Percentiles rank a stretch among this genome's conserved stretches.
Evolutionary conservation across 2,113 vertebrate species (phyloP).

Genomic region (Tichodroma muraria): DNA sequence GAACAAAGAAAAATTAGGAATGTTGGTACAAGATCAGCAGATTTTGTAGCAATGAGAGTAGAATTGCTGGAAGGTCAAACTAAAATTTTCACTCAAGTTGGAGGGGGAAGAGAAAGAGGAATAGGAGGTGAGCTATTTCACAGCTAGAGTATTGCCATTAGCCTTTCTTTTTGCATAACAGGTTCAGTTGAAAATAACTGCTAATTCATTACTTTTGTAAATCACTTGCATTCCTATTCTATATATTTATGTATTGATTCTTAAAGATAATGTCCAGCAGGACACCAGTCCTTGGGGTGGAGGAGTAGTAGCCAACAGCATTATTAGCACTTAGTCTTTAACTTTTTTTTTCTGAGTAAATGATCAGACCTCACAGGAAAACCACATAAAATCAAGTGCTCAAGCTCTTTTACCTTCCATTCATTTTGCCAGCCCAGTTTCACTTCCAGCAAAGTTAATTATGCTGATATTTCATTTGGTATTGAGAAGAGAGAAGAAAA

Average conservation of each 20-base stretch:
- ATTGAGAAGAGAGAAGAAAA: background rate
- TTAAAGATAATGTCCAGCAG: background rate
- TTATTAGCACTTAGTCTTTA: background rate
- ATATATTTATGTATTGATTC: background rate
- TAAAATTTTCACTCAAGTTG: background rate
- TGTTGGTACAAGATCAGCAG: background rate
- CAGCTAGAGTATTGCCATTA: background rate
- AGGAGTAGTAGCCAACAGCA: background rate
- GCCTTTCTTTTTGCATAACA: background rate
- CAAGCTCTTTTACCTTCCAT: background rate
- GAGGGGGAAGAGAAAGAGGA: background rate
- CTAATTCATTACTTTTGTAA: background rate
- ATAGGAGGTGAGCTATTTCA: background rate
- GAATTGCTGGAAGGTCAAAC: background rate
- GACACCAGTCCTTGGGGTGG: background rate
- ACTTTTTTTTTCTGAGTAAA: background rate
- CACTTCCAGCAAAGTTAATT: background rate
- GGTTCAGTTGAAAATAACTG: background rate
- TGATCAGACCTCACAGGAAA: background rate
- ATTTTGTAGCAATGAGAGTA: background rate
- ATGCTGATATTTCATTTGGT: background rate
- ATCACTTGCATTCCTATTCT: background rate
- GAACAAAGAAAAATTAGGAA: background rate
- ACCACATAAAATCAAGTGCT: background rate
- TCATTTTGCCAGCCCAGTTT: background rate